Conservation (phyloP, 2,888 invertebrate species). For the Clanis bilineata region DNA sequence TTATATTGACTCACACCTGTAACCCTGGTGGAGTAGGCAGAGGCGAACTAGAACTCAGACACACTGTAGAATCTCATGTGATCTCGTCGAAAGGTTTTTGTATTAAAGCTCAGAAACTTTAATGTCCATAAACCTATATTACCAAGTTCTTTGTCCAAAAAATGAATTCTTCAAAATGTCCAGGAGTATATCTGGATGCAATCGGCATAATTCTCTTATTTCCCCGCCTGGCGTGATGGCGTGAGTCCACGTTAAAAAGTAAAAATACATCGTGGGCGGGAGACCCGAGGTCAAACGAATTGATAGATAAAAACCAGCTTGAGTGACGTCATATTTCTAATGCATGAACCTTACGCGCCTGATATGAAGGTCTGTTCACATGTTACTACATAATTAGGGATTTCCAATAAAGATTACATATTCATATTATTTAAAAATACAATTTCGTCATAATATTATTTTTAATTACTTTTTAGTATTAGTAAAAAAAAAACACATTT, state of each 20-base stretch:
- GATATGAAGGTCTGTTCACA: slow-evolving; percentile 13
- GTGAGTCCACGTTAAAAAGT: slow-evolving; percentile 38
- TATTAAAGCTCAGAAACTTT: too few relatives aligned
- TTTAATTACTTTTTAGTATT: too few relatives aligned
- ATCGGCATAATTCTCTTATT: not conserved
- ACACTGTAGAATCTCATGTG: too few relatives aligned
- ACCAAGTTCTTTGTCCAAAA: too few relatives aligned
- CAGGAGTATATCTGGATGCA: not conserved
- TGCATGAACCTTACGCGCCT: slow-evolving; percentile 7
- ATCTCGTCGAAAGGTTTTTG: too few relatives aligned
- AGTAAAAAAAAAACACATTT: too few relatives aligned
- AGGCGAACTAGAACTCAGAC: too few relatives aligned
- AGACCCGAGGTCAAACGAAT: slow-evolving; percentile 70
- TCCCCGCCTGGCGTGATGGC: slow-evolving; percentile 2
- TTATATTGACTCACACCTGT: too few relatives aligned
- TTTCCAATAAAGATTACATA: not conserved
- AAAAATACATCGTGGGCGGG: slow-evolving; percentile 67
- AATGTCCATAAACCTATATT: too few relatives aligned
- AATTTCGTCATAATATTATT: too few relatives aligned
- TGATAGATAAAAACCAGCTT: slow-evolving; percentile 70
- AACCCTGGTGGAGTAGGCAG: too few relatives aligned
- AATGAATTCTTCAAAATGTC: not conserved
- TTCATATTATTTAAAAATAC: too few relatives aligned
- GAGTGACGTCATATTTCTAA: slow-evolving; percentile 52
- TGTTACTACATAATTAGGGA: not conserved